Conservation (phyloP, 2,113 vertebrate species). For the Narcine bancroftii region DNA sequence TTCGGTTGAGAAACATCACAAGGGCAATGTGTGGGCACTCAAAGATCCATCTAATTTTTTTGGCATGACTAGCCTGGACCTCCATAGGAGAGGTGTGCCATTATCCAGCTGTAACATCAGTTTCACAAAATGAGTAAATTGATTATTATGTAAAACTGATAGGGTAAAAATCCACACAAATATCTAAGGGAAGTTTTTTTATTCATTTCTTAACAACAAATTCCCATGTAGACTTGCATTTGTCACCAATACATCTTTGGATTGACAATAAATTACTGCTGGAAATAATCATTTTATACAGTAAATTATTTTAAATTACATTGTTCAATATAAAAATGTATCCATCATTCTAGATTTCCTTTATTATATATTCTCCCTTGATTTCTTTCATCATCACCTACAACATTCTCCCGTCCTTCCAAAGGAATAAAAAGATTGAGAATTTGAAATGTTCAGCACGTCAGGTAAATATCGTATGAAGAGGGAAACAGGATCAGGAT, state of each 20-base stretch:
- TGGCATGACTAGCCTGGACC: not conserved
- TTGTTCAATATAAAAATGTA: not conserved
- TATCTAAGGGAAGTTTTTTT: not conserved
- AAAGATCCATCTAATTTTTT: not conserved
- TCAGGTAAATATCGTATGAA: too few relatives aligned
- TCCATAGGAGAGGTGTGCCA: not conserved
- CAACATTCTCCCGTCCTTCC: not conserved
- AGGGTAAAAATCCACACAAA: not conserved
- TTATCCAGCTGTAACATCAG: not conserved
- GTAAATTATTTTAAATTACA: not conserved
- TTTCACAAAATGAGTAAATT: not conserved
- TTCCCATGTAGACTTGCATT: not conserved
- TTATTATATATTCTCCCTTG: not conserved
- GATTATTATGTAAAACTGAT: not conserved
- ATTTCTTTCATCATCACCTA: not conserved
- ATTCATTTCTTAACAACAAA: not conserved
- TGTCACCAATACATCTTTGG: not conserved
- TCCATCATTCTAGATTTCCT: not conserved
- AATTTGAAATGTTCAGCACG: too few relatives aligned
- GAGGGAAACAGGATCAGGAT: too few relatives aligned
- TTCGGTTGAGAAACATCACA: not conserved
- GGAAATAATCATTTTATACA: not conserved
- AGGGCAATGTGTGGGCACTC: not conserved
- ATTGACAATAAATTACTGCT: not conserved
- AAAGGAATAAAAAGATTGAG: too few relatives aligned